Conservation (phyloP, 1,140 invertebrate genomes). For the Nixonia krombeini region DNA sequence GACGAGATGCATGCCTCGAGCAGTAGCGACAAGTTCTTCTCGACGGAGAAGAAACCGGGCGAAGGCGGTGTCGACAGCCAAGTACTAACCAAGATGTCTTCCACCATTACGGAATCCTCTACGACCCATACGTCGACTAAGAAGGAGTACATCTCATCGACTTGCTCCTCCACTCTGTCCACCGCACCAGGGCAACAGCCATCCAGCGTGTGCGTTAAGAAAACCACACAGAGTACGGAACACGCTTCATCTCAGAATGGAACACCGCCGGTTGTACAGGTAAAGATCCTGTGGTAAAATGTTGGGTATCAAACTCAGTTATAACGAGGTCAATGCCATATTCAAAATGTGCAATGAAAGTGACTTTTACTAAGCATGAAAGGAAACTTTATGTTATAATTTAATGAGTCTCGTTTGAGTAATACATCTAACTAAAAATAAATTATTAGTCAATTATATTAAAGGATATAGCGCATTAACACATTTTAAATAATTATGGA, state of each 20-base stretch:
- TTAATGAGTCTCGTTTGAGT: too few relatives aligned
- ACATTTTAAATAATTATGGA: too few relatives aligned
- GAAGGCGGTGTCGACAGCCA: conserved; percentile 53
- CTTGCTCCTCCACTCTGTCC: conserved; percentile 56
- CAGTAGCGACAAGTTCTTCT: conserved; percentile 67
- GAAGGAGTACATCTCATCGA: conserved; percentile 65
- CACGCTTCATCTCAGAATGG: conserved; percentile 66
- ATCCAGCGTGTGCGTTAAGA: conserved; percentile 57
- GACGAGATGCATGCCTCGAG: conserved; percentile 66
- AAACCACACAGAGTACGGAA: conserved; percentile 58
- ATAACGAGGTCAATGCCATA: too few relatives aligned
- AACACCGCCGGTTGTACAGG: conserved; percentile 65
- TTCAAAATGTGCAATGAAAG: too few relatives aligned
- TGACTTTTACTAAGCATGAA: too few relatives aligned
- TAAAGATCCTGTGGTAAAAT: conserved; percentile 44
- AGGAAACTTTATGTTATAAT: too few relatives aligned
- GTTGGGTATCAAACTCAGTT: too few relatives aligned
- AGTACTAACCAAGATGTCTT: conserved; percentile 65
- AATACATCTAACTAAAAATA: too few relatives aligned
- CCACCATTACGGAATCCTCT: conserved; percentile 65
- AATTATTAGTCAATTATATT: too few relatives aligned
- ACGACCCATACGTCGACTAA: conserved; percentile 62
- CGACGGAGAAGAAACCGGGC: conserved; percentile 57
- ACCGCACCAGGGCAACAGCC: conserved; percentile 53
- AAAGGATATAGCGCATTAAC: too few relatives aligned